A percentile compares a stretch with the other conserved stretches of the same genome.
phyloP scores from a whole-genome alignment of 2,113 vertebrate genomes.

The Pavo muticus region DNA sequence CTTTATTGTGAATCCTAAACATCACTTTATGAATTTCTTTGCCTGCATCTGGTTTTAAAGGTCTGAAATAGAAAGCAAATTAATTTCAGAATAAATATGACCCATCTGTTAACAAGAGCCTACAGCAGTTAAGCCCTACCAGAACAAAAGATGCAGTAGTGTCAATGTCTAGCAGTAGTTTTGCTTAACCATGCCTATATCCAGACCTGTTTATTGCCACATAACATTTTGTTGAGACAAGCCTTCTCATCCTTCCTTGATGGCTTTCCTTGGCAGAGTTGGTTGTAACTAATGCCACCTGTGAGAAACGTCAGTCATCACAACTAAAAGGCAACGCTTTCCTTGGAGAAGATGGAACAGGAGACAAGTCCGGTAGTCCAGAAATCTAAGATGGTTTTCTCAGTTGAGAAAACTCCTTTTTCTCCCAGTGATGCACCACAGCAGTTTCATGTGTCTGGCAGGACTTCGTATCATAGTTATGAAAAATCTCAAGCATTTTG shows the following conservation, averaged over 20 bases:
- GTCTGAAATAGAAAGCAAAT: neutral
- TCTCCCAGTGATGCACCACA: neutral
- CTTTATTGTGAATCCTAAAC: neutral
- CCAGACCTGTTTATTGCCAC: neutral
- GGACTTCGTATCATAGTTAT: neutral
- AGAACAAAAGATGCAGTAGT: neutral
- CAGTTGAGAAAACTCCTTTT: neutral
- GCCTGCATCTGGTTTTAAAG: neutral
- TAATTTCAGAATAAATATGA: neutral
- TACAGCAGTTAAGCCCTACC: neutral
- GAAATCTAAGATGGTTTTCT: neutral
- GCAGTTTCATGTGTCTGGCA: neutral
- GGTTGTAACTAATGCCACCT: neutral
- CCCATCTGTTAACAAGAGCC: neutral
- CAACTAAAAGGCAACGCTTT: neutral
- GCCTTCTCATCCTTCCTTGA: neutral
- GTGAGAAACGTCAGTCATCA: neutral
- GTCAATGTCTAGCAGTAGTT: neutral
- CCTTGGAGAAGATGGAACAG: neutral
- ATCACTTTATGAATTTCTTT: neutral
- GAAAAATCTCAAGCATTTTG: neutral
- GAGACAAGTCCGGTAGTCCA: neutral
- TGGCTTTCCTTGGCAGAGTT: neutral
- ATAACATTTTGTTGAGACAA: neutral
- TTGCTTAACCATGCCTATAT: neutral